These are phyloP conservation scores for Hippocampus abdominalis DNA, from an alignment of 2,113 vertebrate species.

Conservation along the genomic window DNA sequence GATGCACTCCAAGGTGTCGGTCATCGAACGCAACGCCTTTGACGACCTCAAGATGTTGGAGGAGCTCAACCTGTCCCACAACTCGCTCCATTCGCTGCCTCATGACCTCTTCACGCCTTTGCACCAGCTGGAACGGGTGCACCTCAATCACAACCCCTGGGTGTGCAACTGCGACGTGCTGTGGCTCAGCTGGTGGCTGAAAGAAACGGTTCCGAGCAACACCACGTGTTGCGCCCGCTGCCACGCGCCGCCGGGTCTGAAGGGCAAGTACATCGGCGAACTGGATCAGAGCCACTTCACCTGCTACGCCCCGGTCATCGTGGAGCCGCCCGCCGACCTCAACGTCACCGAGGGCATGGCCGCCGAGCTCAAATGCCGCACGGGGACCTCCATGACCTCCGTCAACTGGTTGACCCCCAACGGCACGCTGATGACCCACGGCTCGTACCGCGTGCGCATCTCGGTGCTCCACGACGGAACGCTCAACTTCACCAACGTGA, in stretches of 20 bases:
- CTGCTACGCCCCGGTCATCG: constrained; percentile 94
- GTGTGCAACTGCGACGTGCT: constrained; percentile 95
- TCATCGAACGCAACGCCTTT: constrained; percentile 94
- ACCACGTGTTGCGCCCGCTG: constrained; percentile 96
- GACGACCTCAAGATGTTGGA: constrained; percentile 94
- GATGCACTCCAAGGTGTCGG: constrained; percentile 91
- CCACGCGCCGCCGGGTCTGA: constrained; percentile 85
- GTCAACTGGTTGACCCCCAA: constrained; percentile 97
- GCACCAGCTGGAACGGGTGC: constrained; percentile 89
- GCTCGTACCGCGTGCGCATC: constrained; percentile 92
- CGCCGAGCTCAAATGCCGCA: constrained; percentile 92
- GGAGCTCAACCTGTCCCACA: constrained; percentile 93
- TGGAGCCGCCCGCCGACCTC: constrained; percentile 92
- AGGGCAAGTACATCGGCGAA: constrained; percentile 90
- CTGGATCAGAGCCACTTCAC: constrained; percentile 93
- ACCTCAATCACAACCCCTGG: constrained; percentile 98
- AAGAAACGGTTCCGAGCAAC: constrained; percentile 94
- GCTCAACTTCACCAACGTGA: constrained; percentile 96
- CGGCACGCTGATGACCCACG: constrained; percentile 94
- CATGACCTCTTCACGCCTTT: constrained; percentile 95
- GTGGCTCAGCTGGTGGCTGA: constrained; percentile 98
- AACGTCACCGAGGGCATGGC: constrained; percentile 98
- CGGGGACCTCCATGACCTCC: constrained; percentile 94
- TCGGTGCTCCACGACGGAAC: constrained; percentile 94
- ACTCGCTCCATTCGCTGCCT: constrained; percentile 90